These are phyloP conservation scores for Callopanchax toddi DNA, from an alignment of 2,113 vertebrate genomes.

Conservation along the genomic window DNA sequence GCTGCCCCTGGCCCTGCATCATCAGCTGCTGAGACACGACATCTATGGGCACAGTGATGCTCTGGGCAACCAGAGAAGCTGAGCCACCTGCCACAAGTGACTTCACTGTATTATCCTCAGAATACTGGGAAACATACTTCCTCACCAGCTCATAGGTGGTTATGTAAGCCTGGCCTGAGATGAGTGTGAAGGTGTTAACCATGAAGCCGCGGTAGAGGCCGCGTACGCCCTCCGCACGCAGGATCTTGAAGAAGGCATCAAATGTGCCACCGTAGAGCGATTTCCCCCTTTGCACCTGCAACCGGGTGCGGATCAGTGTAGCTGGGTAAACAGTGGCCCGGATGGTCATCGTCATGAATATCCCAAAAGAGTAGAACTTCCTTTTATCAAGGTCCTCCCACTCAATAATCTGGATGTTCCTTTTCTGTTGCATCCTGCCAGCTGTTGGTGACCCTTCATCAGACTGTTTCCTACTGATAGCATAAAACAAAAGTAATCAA, in stretches of 20 bases:
- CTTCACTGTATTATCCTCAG: constrained; percentile 89
- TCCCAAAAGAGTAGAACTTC: constrained; percentile 94
- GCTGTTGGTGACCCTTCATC: constrained; percentile 49
- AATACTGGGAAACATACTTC: constrained; percentile 89
- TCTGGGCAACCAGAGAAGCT: constrained; percentile 95
- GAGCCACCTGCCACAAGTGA: constrained; percentile 93
- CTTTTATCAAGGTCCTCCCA: constrained; percentile 98
- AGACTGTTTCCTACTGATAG: constrained; percentile 47
- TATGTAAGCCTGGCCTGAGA: constrained; percentile 98
- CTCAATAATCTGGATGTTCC: constrained; percentile 97
- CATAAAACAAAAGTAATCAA: neutral
- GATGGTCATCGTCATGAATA: constrained; percentile 97
- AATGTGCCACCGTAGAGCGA: constrained; percentile 92
- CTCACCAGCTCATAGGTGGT: constrained; percentile 96
- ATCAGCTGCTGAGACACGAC: constrained; percentile 97
- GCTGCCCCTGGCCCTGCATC: constrained; percentile 92
- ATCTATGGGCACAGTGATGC: constrained; percentile 96
- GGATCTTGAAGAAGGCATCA: constrained; percentile 94
- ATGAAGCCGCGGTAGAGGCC: constrained; percentile 95
- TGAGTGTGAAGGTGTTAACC: constrained; percentile 95
- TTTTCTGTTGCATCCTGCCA: constrained; percentile 78
- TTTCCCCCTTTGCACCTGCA: constrained; percentile 95
- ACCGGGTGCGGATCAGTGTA: constrained; percentile 91
- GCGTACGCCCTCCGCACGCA: constrained; percentile 82
- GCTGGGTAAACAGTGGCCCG: constrained; percentile 94